Percentiles rank a stretch among this genome's conserved stretches.
Conservation (phyloP, 2,797 vertebrate genomes). For the Cyprinella venusta region DNA sequence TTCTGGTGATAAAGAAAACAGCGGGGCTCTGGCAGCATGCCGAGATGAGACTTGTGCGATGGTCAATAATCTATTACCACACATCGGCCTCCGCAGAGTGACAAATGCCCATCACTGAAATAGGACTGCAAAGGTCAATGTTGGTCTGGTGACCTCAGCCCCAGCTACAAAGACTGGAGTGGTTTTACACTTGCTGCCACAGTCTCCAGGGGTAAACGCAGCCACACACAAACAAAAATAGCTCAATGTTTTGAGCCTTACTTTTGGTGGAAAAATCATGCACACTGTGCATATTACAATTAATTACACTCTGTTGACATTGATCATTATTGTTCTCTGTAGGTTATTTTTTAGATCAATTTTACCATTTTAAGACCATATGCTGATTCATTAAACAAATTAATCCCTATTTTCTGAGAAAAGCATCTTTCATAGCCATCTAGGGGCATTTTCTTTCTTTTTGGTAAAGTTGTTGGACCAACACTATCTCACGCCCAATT, state of each 20-base stretch:
- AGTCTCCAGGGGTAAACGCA: conserved; percentile 52
- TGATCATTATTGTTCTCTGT: not conserved
- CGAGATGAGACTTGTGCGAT: conserved; percentile 78
- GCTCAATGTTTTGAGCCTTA: not conserved
- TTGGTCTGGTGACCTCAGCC: conserved; percentile 74
- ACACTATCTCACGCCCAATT: too few species aligned
- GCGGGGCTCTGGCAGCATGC: conserved; percentile 65
- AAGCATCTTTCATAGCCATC: too few species aligned
- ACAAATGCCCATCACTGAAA: conserved; percentile 85
- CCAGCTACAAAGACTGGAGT: conserved; percentile 61
- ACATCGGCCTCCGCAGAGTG: conserved; percentile 76
- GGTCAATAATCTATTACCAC: conserved; percentile 87
- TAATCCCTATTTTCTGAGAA: not conserved
- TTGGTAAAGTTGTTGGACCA: not conserved
- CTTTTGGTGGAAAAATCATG: not conserved
- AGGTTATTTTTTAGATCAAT: not conserved
- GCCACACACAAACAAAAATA: conserved; percentile 29
- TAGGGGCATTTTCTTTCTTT: not conserved
- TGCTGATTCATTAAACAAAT: not conserved
- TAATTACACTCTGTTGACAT: not conserved
- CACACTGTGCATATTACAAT: not conserved
- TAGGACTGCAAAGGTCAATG: conserved; percentile 78
- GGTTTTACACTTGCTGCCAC: conserved; percentile 59
- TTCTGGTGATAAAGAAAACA: conserved; percentile 68
- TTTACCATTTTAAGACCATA: not conserved